Evolutionary conservation across 2,888 invertebrate genomes (phyloP).

Genomic region (Latrodectus hesperus): DNA sequence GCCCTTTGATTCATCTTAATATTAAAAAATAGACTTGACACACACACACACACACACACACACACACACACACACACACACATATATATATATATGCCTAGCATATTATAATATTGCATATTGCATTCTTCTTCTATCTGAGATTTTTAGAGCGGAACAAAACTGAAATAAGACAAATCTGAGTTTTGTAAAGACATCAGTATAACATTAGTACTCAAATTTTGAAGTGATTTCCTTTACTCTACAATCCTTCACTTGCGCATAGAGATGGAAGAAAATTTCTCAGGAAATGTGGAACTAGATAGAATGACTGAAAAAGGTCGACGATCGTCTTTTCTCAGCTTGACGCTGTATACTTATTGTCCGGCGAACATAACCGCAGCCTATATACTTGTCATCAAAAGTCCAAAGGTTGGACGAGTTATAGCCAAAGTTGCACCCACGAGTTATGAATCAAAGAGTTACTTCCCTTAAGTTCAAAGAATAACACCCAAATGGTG

Average conservation of each 20-base stretch:
- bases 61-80: neutral
- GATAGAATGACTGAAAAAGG: neutral
- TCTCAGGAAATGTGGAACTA: neutral
- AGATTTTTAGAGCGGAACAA: no score
- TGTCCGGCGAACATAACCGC: slow-evolving; percentile 49
- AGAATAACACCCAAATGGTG: slow-evolving; percentile 30
- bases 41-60: neutral
- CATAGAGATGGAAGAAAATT: no score
- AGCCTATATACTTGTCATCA: slow-evolving; percentile 65
- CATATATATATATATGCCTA: neutral
- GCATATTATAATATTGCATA: no score
- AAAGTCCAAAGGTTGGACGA: slow-evolving; percentile 19
- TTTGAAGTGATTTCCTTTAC: no score
- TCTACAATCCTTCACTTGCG: no score
- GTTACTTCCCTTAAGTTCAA: slow-evolving; percentile 30
- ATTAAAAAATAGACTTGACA: neutral
- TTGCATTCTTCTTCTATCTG: no score
- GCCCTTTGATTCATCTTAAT: neutral
- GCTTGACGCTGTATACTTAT: neutral
- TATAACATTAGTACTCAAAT: no score
- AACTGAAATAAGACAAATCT: no score
- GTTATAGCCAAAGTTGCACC: slow-evolving; percentile 34
- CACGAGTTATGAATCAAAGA: slow-evolving; percentile 35
- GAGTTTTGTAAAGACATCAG: no score
- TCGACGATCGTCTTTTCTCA: neutral